Base-by-base conservation (phyloP, 2,888 invertebrate species). In the Colostygia pectinataria region DNA sequence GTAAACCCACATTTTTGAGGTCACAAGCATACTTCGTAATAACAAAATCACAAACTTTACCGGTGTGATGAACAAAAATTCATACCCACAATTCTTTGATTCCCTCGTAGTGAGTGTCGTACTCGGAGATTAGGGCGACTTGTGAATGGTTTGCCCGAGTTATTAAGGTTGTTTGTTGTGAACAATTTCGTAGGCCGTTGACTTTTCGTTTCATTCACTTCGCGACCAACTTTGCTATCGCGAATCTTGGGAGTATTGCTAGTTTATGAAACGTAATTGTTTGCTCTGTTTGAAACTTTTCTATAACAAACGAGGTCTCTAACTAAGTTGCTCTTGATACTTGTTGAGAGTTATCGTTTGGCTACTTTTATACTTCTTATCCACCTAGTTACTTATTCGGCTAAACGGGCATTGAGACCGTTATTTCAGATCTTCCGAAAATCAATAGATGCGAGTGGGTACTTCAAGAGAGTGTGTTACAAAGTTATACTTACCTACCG, bases 121-220 rank as follows among this genome's bases (percentile, higher is more conserved):
- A 46, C 38, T 40, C 37, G 42, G 42, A 73, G 74, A 77, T 75
- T 71, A 73, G 53, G 46, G 47, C 72, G 70, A 66, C 68, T 69
- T 64, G 71, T 80, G 78, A 82, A 82, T 74, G 78, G 72, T 65
- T 72, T 65, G 59, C 64, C 62, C 65, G 61, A 79, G 74, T 80
- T 83, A 80, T 81, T 77, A 78, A 72, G 74, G 65, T 71, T 75
- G 74, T 76, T 77, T 79, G 76, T 79, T 80, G 68, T 61, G 70
- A 78, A 74, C 77, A 74, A 76, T 74, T 51, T 74, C 70, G 64
- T 61, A 71, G 81, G 79, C 68, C 82, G 74, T 82, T 83, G 82
- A 82, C 81, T 83, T 75, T 74, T 71, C 71, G 66, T 77, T 80
- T 79, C 80, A 80, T 82, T 83, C 80, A 77, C 59, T 68, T 51